phyloP scores from a whole-genome alignment of 2,888 invertebrate genomes.

The Phyllotreta cruciferae region DNA sequence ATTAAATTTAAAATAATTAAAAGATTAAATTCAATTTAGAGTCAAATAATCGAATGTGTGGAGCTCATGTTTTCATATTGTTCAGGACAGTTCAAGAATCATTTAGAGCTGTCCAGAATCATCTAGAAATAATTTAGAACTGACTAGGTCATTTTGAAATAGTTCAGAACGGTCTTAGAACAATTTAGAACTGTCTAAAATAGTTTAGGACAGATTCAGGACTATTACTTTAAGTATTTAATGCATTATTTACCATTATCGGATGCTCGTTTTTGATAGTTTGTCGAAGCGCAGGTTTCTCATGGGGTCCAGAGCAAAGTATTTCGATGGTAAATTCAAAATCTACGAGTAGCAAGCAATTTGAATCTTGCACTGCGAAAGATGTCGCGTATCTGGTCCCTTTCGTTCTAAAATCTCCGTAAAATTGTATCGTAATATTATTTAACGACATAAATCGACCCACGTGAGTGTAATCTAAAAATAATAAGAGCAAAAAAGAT shows the following conservation, averaged over 20 bases:
- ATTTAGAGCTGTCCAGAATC: too few species aligned
- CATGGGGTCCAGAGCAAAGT: conserved; percentile 29
- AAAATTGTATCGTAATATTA: conserved; percentile 17
- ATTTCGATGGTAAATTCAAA: conserved; percentile 32
- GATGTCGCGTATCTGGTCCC: conserved; percentile 45
- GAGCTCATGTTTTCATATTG: too few species aligned
- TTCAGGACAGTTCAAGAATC: too few species aligned
- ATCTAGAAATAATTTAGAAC: too few species aligned
- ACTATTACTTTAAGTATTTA: background rate
- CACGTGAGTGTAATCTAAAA: conserved; percentile 32
- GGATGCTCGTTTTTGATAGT: conserved; percentile 32
- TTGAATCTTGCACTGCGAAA: conserved; percentile 42
- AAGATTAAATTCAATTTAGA: background rate
- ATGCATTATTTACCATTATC: conserved; percentile 34
- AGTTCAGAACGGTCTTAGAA: too few species aligned
- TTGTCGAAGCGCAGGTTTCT: conserved; percentile 32
- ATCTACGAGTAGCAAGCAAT: conserved; percentile 46
- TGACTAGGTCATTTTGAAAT: too few species aligned
- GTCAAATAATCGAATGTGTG: background rate
- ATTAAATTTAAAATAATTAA: background rate
- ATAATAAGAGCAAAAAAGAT: conserved; percentile 21
- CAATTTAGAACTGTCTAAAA: too few species aligned
- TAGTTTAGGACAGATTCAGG: background rate
- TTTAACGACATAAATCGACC: conserved; percentile 32
- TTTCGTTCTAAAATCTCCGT: conserved; percentile 40